A percentile compares a stretch with the other conserved stretches of the same genome.
phyloP scores from a whole-genome alignment of 2,797 vertebrate species.

The Lithobates pipiens region DNA sequence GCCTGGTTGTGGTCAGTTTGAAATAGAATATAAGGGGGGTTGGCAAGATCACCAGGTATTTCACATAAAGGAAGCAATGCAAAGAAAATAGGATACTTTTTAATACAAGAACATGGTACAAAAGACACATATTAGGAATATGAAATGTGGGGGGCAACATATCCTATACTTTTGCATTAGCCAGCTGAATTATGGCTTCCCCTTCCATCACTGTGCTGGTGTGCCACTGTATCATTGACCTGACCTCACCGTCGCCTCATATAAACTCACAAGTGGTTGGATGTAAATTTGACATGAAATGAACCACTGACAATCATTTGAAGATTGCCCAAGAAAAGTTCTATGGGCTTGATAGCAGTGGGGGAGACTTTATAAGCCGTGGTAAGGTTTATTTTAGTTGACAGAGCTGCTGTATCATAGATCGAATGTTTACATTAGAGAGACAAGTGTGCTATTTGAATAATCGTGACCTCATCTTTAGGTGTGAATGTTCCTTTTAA shows the following conservation, averaged over 20 bases:
- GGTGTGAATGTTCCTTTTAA: conserved; percentile 31
- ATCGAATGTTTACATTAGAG: conserved; percentile 8
- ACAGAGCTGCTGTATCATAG: background rate
- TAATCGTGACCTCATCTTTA: conserved; percentile 23
- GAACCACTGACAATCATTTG: background rate
- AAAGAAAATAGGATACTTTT: no score
- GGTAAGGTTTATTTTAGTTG: conserved; percentile 3
- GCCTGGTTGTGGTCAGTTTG: no score
- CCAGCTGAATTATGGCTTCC: background rate
- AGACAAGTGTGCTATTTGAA: background rate
- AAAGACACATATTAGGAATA: no score
- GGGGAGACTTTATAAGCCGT: background rate
- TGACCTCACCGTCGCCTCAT: background rate
- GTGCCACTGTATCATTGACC: background rate
- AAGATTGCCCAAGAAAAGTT: background rate
- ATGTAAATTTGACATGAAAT: background rate
- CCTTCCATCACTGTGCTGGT: background rate
- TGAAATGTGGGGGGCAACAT: no score
- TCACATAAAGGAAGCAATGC: no score
- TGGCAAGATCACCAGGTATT: no score
- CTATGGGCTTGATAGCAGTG: background rate
- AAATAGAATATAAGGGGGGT: no score
- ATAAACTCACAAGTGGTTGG: background rate
- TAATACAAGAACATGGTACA: no score
- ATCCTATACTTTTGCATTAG: no score